These are phyloP conservation scores for Gouania willdenowi DNA, from an alignment of 2,797 vertebrate species.

Conservation along the genomic window DNA sequence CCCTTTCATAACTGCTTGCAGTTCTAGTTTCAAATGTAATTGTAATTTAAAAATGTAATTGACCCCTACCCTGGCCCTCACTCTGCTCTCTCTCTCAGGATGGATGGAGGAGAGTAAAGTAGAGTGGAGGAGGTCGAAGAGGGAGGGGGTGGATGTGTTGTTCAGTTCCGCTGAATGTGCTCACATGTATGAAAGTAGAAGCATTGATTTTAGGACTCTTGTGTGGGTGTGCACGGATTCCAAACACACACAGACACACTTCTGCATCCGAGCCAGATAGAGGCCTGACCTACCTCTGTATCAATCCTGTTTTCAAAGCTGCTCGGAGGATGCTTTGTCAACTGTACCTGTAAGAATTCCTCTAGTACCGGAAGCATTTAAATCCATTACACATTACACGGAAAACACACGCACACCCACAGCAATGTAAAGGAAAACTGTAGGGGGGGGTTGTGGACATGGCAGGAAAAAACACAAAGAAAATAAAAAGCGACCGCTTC, in stretches of 20 bases:
- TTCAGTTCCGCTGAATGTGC: conserved; percentile 68
- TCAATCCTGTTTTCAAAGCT: conserved; percentile 59
- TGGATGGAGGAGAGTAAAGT: conserved; percentile 31
- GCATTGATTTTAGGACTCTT: conserved; percentile 74
- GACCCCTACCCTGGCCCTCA: too few relatives aligned
- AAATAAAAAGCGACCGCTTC: conserved; percentile 10
- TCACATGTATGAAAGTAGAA: conserved; percentile 77
- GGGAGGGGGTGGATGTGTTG: conserved; percentile 54
- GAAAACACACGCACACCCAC: conserved; percentile 2
- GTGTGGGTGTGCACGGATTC: conserved; percentile 69
- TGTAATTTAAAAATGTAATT: too few relatives aligned
- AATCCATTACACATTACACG: conserved; percentile 24
- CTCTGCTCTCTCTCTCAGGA: conserved; percentile 25
- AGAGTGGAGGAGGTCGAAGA: conserved; percentile 33
- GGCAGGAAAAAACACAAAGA: conserved; percentile 9
- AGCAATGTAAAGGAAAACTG: too few relatives aligned
- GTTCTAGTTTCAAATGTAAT: too few relatives aligned
- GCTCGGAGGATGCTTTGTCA: conserved; percentile 34
- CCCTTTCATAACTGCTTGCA: too few relatives aligned
- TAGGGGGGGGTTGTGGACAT: too few relatives aligned
- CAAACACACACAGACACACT: conserved; percentile 38
- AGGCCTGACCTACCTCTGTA: conserved; percentile 61
- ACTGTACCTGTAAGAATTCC: conserved; percentile 32
- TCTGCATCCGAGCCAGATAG: conserved; percentile 33
- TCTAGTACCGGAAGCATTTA: conserved; percentile 25